Evolutionary conservation across 2,113 vertebrate genomes (phyloP).

Genomic region (Channa maculata): DNA sequence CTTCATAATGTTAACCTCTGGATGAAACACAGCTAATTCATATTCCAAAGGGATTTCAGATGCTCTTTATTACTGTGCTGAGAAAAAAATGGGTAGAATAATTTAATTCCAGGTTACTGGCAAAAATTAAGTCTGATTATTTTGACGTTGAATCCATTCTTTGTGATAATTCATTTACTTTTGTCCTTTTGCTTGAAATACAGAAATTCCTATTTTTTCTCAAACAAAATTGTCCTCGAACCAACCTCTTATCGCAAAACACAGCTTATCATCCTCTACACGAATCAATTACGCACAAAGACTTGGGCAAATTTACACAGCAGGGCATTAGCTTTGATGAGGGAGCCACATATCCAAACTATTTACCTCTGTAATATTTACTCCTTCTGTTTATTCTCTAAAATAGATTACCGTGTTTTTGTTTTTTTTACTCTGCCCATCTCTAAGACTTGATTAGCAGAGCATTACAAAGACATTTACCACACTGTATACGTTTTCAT

Average conservation of each 20-base stretch:
- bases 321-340: conserved; percentile 69
- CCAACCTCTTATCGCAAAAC: conserved; percentile 69
- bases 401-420: conserved; percentile 45
- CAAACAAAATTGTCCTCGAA: conserved; percentile 67
- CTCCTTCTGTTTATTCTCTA: conserved; percentile 66
- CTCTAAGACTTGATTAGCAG: conserved; percentile 47
- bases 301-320: conserved; percentile 73
- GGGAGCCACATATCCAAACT: conserved; percentile 61
- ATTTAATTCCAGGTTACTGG: conserved; percentile 58
- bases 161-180: conserved; percentile 67
- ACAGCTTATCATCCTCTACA: conserved; percentile 62
- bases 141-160: conserved; percentile 50
- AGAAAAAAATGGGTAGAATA: conserved; percentile 48
- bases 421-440: conserved; percentile 5
- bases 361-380: conserved; percentile 70
- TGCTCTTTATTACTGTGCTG: conserved; percentile 46
- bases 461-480: conserved; percentile 61
- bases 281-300: conserved; percentile 76
- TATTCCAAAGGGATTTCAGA: conserved; percentile 67
- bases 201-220: conserved; percentile 57
- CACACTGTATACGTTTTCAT: conserved; percentile 69
- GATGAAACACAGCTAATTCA: conserved; percentile 66
- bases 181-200: conserved; percentile 62
- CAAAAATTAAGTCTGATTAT: conserved; percentile 58
- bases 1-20: conserved; percentile 72